Evolutionary conservation across 2,888 invertebrate genomes (phyloP), one percentile per base, ranked within the genome.

Genomic region (Watsonalla binaria): DNA sequence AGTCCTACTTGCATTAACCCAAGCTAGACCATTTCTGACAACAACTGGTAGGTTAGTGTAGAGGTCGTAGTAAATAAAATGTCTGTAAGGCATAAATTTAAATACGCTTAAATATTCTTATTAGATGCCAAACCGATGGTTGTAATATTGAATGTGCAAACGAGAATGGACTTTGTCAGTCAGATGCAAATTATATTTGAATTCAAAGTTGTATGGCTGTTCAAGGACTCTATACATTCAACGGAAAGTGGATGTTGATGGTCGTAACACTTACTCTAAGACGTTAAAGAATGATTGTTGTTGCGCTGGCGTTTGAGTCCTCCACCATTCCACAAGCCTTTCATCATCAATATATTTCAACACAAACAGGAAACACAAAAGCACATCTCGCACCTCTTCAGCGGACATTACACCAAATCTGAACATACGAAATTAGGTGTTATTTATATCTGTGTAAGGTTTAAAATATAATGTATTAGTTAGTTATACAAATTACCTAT

Each of bases 301-400:
- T 68, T 98, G 97, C 14, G 93, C 92, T 60, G 95, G 95, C 2
- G 94, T 92, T 70, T 95, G 96, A 63, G 96, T 96, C 76, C 95
- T 95, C 96, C 98, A 98, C 97, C 97, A 98, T 47, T 95, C 94
- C 52, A 97, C 93, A 55, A 98, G 92, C 69, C 96, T 94, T 62
- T 97, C 96, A 78, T 98, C 97, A 47, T 96, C 96, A 65, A 98
- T 86, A 85, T 98, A 96, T 82, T 97, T 98, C 58, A 98, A 92
- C 54, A 98, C 95, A 84, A 97, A 98, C 58, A 99, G 92, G 89
- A 98, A 97, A 79, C 96, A 96, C 54, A 97, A 89, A 53, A 98
- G 92, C 60, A 98, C 92, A 83, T 98, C 98, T 75, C 95, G 96
- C 58, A 96, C 95, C 90, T 98, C 98, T 46, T 93, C 92, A 0